Evolutionary conservation across 2,113 vertebrate genomes (phyloP), one percentile per base, ranked within the genome.

Genomic region (Corvus hawaiiensis): DNA sequence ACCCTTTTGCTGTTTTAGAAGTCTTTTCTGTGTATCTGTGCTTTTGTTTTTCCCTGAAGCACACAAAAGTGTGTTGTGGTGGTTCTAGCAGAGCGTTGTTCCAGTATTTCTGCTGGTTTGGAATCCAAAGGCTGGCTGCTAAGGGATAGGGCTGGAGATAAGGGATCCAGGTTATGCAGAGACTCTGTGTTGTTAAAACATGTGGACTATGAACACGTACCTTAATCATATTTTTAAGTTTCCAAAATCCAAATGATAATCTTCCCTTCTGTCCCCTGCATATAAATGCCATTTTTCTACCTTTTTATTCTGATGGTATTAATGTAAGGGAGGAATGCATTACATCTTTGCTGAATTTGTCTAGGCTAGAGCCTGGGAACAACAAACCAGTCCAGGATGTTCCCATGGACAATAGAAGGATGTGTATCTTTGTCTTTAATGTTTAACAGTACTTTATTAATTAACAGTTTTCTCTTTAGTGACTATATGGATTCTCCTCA

Each of bases 181-280:
- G 12, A 10, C 44, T 26, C 8, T 0, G 0, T 44, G 13, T 51
- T 83, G 56, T 71, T 75, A 21, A 49, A 46, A n/a, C 46, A 16
- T 12, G 4, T 16, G 27, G 23, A 13, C 51, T 39, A 3, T 6
- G 18, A 75, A 28, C 39, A 79, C 52, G 13, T 17, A 48, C 27
- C 22, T 58, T 21, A 56, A 32, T 39, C 30, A 4, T 30, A 44
- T 48, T 27, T 51, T 24, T 17, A 28, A 22, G 7, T 52, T 63
- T 76, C 59, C 37, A 7, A 67, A 74, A 71, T 82, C 28, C 13
- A 37, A 37, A 55, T 77, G 10, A n/a, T 5, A 16, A 28, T 26
- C 11, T 84, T 77, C 14, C 11, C 8, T 68, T 54, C 56, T 83
- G 22, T 58, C 7, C 18, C 12, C 7, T 93, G 28, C 21, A 3